phyloP scores from a whole-genome alignment of 2,888 invertebrate genomes.

The Tenthredo distinguenda region DNA sequence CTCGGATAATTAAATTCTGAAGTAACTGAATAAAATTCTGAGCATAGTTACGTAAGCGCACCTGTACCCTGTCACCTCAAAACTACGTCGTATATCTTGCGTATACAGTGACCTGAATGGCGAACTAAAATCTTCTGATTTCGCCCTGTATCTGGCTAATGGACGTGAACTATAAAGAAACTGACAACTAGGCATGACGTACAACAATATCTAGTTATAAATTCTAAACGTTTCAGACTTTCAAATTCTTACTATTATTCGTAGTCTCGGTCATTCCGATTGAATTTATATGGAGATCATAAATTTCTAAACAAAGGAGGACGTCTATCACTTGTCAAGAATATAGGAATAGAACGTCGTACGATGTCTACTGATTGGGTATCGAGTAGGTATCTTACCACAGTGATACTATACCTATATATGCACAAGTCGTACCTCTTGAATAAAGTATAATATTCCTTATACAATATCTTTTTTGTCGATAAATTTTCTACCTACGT shows the following conservation, averaged over 20 bases:
- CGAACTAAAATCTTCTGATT: not conserved
- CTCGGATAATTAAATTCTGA: not conserved
- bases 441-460: constrained; percentile 29
- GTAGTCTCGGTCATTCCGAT: constrained; percentile 29
- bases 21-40: not conserved
- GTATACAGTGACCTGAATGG: not conserved
- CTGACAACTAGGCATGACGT: constrained; percentile 11
- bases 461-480: constrained; percentile 25
- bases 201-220: constrained; percentile 14
- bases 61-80: not conserved
- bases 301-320: constrained; percentile 29
- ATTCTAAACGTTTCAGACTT: constrained; percentile 6
- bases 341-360: constrained; percentile 25
- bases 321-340: not conserved
- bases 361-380: constrained; percentile 29
- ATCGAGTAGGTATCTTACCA: constrained; percentile 17
- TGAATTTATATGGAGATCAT: constrained; percentile 34
- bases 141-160: not conserved
- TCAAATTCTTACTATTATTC: constrained; percentile 13
- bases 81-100: not conserved
- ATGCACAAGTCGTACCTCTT: not conserved
- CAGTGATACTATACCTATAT: not conserved
- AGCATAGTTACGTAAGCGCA: not conserved
- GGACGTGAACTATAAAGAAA: constrained; percentile 4
- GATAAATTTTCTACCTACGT: not conserved